phyloP scores from a whole-genome alignment of 2,888 invertebrate genomes.

The Melieria picta region DNA sequence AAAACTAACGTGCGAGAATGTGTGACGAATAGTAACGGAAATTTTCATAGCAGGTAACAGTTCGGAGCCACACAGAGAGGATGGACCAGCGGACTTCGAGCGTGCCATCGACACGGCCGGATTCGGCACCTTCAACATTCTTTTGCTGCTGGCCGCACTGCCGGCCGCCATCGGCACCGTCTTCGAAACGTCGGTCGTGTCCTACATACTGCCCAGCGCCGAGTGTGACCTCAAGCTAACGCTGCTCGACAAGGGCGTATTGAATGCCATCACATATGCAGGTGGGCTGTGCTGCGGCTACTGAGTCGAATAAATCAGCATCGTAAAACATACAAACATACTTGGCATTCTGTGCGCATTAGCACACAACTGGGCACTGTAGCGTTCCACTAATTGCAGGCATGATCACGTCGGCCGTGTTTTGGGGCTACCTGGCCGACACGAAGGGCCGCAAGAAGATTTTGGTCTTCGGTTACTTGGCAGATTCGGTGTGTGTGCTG shows the following conservation, averaged over 20 bases:
- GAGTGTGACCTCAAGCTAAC: slow-evolving; percentile 78
- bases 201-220: slow-evolving; percentile 79
- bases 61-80: background rate
- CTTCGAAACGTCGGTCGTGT: slow-evolving; percentile 77
- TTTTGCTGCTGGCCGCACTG: slow-evolving; percentile 71
- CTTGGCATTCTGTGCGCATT: background rate
- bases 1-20: too few species aligned
- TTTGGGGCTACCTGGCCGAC: slow-evolving; percentile 83
- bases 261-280: slow-evolving; percentile 77
- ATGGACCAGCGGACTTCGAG: slow-evolving; percentile 73
- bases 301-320: too few species aligned
- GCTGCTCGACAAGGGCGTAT: slow-evolving; percentile 75
- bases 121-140: slow-evolving; percentile 77
- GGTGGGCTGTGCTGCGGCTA: slow-evolving; percentile 65
- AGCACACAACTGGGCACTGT: background rate
- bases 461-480: slow-evolving; percentile 73
- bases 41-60: too few species aligned
- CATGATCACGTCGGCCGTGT: slow-evolving; percentile 78
- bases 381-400: slow-evolving; percentile 31
- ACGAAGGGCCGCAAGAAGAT: slow-evolving; percentile 76
- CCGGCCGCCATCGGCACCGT: slow-evolving; percentile 76
- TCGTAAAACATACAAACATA: background rate
- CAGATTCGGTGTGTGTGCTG: slow-evolving; percentile 73
- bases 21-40: too few species aligned
- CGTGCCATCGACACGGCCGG: slow-evolving; percentile 74